A percentile compares a stretch with the other conserved stretches of the same genome.
Evolutionary conservation across 2,113 vertebrate genomes (phyloP).

Genomic region (Perca schrenkii): DNA sequence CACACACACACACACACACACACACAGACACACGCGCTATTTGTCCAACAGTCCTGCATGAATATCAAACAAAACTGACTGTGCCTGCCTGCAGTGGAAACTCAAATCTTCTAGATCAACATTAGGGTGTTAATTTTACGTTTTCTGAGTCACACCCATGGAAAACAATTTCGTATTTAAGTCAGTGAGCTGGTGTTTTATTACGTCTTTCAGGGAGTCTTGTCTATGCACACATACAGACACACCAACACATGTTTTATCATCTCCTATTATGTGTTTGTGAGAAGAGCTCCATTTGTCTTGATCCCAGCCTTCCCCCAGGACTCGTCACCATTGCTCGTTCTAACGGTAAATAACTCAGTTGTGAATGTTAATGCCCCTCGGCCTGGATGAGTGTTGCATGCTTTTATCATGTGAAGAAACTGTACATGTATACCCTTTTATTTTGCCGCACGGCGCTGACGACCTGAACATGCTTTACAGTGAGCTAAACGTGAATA

Average conservation of each 20-base stretch:
- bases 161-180: neutral
- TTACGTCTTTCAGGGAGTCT: neutral
- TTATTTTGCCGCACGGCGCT: neutral
- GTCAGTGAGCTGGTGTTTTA: neutral
- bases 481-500: neutral
- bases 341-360: neutral
- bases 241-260: neutral
- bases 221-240: neutral
- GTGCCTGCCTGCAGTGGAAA: constrained; percentile 4
- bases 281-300: neutral
- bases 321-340: constrained; percentile 22
- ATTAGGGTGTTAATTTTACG: neutral
- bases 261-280: neutral
- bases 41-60: constrained; percentile 23
- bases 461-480: constrained; percentile 3
- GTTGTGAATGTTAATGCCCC: constrained; percentile 13
- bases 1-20: constrained; percentile 17
- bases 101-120: constrained; percentile 3
- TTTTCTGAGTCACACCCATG: constrained; percentile 4
- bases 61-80: constrained; percentile 19
- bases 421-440: neutral
- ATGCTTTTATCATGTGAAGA: constrained; percentile 34
- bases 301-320: constrained; percentile 1
- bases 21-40: constrained; percentile 20
- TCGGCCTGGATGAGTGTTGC: constrained; percentile 26